Evolutionary conservation across 2,797 vertebrate genomes (phyloP).

Genomic region (Labroides dimidiatus): DNA sequence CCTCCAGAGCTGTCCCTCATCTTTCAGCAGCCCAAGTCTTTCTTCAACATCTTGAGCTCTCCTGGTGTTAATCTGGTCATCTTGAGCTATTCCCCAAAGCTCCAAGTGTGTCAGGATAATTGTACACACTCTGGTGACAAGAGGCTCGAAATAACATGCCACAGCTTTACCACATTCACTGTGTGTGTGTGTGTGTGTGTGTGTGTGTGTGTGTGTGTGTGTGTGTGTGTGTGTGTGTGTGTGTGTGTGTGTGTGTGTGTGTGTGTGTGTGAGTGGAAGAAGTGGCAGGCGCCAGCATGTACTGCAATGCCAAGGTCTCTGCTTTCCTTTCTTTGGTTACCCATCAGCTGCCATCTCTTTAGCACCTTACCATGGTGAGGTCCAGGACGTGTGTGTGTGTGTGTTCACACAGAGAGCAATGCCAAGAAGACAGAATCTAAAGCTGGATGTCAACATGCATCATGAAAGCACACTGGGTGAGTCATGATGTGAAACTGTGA

Average conservation of each 20-base stretch:
- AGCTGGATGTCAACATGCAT: neutral
- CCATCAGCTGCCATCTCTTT: conserved; percentile 81
- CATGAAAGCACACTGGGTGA: too few species aligned
- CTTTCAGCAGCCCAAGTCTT: conserved; percentile 49
- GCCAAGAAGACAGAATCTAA: neutral
- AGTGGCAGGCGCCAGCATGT: conserved; percentile 72
- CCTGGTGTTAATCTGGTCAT: conserved; percentile 26
- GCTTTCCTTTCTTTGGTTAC: conserved; percentile 83
- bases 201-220: conserved; percentile 8
- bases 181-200: conserved; percentile 29
- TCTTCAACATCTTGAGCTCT: conserved; percentile 25
- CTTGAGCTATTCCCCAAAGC: conserved; percentile 29
- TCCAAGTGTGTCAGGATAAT: conserved; percentile 56
- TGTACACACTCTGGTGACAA: conserved; percentile 59
- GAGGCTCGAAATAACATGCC: conserved; percentile 68
- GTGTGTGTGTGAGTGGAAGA: conserved; percentile 26
- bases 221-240: conserved; percentile 26
- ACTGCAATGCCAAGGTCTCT: conserved; percentile 75
- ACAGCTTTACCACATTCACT: conserved; percentile 43
- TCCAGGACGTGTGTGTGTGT: conserved; percentile 27
- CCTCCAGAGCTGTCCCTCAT: conserved; percentile 27
- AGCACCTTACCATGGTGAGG: conserved; percentile 52
- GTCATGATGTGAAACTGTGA: too few species aligned
- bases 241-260: conserved; percentile 9
- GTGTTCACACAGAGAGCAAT: conserved; percentile 7